Conservation (phyloP, 2,888 invertebrate species). For the Koerneria pararmatus region DNA sequence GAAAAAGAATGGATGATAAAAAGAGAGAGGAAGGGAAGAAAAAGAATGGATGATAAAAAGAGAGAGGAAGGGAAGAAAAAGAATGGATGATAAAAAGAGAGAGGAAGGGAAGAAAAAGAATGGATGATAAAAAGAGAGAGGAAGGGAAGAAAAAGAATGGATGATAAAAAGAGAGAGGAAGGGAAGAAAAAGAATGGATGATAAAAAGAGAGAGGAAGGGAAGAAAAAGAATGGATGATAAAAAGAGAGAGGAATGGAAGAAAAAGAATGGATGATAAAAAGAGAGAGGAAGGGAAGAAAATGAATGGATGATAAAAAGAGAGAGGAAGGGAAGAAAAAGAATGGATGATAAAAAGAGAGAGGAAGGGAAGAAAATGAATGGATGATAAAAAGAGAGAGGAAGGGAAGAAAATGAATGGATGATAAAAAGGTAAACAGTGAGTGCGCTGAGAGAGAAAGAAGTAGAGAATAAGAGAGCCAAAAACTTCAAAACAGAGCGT, state of each 20-base stretch:
- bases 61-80: background rate
- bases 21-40: constrained; percentile 8
- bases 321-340: too few species aligned
- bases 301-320: too few species aligned
- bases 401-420: constrained; percentile 12
- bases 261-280: constrained; percentile 19
- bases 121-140: background rate
- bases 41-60: constrained; percentile 17
- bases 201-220: too few species aligned
- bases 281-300: constrained; percentile 7
- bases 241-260: constrained; percentile 4
- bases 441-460: background rate
- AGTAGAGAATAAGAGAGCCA: too few species aligned
- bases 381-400: background rate
- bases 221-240: too few species aligned
- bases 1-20: background rate
- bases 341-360: too few species aligned
- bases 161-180: background rate
- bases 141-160: constrained; percentile 23
- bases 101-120: too few species aligned
- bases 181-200: too few species aligned
- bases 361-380: constrained; percentile 22
- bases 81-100: too few species aligned
- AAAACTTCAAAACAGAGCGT: too few species aligned
- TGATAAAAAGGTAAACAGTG: background rate